Conservation (phyloP, 2,113 vertebrate species). For the Takifugu bimaculatus region DNA sequence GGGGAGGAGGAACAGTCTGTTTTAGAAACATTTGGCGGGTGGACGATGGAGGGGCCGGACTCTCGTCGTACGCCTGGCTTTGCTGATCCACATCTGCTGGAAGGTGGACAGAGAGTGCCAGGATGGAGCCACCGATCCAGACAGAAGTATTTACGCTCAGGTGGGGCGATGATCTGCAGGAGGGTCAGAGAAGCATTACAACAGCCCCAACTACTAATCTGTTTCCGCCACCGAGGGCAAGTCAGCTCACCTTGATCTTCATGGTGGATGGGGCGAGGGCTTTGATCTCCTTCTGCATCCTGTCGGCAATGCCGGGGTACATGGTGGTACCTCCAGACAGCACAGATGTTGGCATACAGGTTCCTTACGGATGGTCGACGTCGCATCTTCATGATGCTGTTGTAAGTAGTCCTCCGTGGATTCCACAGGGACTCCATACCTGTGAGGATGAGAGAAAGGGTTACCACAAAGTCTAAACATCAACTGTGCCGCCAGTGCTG, state of each 20-base stretch:
- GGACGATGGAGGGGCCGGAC: slow-evolving; percentile 98
- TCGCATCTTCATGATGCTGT: slow-evolving; percentile 99
- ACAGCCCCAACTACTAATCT: neutral
- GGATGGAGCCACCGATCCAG: slow-evolving; percentile 98
- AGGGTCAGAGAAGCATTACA: neutral
- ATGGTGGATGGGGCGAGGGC: slow-evolving; percentile 97
- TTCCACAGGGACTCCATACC: slow-evolving; percentile 97
- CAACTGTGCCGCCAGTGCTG: accelerated
- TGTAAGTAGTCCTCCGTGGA: slow-evolving; percentile 99
- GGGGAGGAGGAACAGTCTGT: slow-evolving; percentile 84
- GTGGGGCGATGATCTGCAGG: slow-evolving; percentile 93
- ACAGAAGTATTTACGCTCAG: slow-evolving; percentile 98
- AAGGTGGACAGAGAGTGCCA: slow-evolving; percentile 99
- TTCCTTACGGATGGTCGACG: slow-evolving; percentile 98
- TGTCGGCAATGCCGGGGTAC: slow-evolving; percentile 98
- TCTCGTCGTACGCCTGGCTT: slow-evolving; percentile 99
- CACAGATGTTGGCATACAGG: slow-evolving; percentile 98
- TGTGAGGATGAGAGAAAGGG: slow-evolving; percentile 41
- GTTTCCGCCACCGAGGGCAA: neutral
- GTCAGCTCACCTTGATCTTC: slow-evolving; percentile 93
- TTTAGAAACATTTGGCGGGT: slow-evolving; percentile 99
- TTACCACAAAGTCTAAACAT: neutral
- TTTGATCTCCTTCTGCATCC: slow-evolving; percentile 99
- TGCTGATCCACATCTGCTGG: slow-evolving; percentile 99
- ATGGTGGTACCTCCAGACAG: slow-evolving; percentile 98